Base-by-base conservation (phyloP, 2,113 vertebrate genomes). In the Gadus chalcogrammus region DNA sequence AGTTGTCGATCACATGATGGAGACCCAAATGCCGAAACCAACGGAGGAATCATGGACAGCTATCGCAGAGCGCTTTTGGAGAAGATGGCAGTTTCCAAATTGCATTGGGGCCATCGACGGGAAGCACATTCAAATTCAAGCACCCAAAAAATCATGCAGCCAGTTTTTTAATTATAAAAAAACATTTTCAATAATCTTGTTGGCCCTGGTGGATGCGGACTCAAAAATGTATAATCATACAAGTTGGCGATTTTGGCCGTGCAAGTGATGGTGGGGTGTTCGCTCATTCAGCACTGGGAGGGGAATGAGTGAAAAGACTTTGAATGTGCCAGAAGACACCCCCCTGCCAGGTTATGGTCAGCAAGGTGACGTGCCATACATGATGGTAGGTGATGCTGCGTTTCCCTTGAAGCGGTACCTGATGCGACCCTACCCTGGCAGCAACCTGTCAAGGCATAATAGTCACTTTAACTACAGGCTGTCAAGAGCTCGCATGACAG, bases 121-220 rank as follows among this genome's bases (percentile, higher is more conserved):
- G 5, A 59, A 59, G 27, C 24, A 16, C 48, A n/a, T 11, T 60
- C 0, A 38, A 3, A 56, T 69, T 0, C 3, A 1, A 60, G 67
- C 67, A 69, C 67, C 55, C 12, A 11, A 1, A 18, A 7, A 28
- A 11, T 68, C 53, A 1, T 24, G 7, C 16, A 68, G 67, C 15
- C 22, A 18, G 7, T 68, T 28, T 13, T 68, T 48, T 9, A 17
- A 59, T 13, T 70, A 77, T 31, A 73, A 70, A 16, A 22, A 61
- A 20, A 3, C 18, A 20, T 70, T 66, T 15, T 65, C 56, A 5
- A 52, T 77, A 24, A 64, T 80, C 4, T 55, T 77, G 0, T 15
- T 76, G 15, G 73, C 73, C 2, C 53, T 79, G 8, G 53, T 68
- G 15, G 71, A 79, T 38, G 78, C 69, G 1, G 58, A 76, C 18